Evolutionary conservation across 2,888 invertebrate genomes (phyloP).

Genomic region (Archips crataeganus): DNA sequence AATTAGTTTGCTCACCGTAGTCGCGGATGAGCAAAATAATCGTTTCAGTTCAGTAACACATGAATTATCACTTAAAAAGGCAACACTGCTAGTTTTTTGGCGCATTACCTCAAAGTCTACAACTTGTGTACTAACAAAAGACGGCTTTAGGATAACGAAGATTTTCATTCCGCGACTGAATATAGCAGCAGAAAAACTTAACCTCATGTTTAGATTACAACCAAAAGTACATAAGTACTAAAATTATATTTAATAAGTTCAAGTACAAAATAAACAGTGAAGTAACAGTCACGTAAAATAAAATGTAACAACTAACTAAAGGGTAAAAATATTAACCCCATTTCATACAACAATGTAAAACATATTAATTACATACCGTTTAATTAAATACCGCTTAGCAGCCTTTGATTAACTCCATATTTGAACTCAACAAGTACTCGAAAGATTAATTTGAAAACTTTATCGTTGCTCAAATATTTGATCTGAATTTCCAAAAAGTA

Average conservation of each 20-base stretch:
- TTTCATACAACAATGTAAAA: not conserved
- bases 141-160: too few species aligned
- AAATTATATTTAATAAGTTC: not conserved
- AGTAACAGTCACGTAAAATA: not conserved
- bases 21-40: too few species aligned
- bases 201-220: too few species aligned
- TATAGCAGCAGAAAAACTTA: too few species aligned
- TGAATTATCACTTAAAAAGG: too few species aligned
- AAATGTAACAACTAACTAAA: not conserved
- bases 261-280: not conserved
- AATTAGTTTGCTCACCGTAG: too few species aligned
- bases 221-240: too few species aligned
- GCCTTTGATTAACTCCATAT: constrained; percentile 2
- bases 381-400: constrained; percentile 4
- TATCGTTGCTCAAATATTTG: constrained; percentile 27
- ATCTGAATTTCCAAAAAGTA: constrained; percentile 3
- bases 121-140: too few species aligned
- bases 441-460: constrained; percentile 31
- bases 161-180: too few species aligned
- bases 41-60: too few species aligned
- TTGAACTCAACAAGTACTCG: not conserved
- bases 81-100: too few species aligned
- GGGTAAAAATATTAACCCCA: not conserved
- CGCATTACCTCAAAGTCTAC: too few species aligned
- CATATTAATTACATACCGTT: constrained; percentile 1